These are phyloP conservation scores for Penelope pileata DNA, from an alignment of 2,113 vertebrate species.

Conservation along the genomic window DNA sequence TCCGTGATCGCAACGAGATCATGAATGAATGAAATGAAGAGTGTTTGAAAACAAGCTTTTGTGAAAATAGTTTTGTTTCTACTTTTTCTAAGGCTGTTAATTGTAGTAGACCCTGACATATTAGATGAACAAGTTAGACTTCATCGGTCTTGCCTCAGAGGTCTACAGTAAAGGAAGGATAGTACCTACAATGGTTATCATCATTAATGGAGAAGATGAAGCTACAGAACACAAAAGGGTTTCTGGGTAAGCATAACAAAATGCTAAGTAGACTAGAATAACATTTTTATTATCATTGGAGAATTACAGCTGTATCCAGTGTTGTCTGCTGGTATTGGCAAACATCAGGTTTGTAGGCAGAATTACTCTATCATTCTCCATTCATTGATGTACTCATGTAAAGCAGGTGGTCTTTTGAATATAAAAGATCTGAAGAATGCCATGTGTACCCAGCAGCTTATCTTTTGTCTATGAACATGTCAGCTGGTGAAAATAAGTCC, in stretches of 20 bases:
- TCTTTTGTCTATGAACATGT: neutral
- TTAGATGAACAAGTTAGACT: neutral
- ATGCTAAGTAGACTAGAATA: neutral
- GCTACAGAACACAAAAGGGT: neutral
- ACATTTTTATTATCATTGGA: neutral
- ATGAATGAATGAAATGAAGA: no score
- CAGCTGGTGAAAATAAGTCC: neutral
- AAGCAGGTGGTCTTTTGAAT: neutral
- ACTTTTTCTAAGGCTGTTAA: neutral
- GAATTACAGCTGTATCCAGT: neutral
- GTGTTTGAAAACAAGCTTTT: neutral
- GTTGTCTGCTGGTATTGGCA: neutral
- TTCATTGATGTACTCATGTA: neutral
- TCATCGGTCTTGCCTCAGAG: neutral
- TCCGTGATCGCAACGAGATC: no score
- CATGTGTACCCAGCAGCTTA: neutral
- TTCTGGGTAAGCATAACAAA: neutral
- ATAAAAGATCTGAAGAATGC: neutral
- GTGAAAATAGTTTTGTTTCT: neutral
- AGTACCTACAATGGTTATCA: neutral
- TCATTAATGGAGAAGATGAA: neutral
- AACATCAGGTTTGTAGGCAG: neutral
- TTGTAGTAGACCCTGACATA: accelerated
- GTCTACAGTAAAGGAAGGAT: neutral
- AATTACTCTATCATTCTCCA: neutral